These are phyloP conservation scores for Nemotelus pantherinus DNA, from an alignment of 2,888 invertebrate species.

Conservation along the genomic window DNA sequence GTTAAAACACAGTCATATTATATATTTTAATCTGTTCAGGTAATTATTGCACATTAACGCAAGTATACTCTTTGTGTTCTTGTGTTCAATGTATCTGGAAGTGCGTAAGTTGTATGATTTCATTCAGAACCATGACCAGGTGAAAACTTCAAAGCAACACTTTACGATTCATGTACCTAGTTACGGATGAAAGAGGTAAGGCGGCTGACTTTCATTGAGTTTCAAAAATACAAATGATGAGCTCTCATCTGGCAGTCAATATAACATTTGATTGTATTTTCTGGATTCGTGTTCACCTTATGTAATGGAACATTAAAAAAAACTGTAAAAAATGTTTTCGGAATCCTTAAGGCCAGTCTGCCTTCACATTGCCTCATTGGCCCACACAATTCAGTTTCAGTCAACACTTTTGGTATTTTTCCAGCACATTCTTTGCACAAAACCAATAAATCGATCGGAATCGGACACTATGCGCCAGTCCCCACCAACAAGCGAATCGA, in stretches of 20 bases:
- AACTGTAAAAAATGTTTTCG: neutral
- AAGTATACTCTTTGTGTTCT: no score
- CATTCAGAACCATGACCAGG: no score
- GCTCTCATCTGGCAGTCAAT: neutral
- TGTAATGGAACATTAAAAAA: constrained; percentile 27
- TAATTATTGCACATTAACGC: no score
- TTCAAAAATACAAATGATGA: neutral
- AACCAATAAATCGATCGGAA: constrained; percentile 2
- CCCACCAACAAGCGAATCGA: neutral
- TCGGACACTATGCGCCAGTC: neutral
- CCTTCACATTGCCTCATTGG: neutral
- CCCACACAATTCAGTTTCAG: neutral
- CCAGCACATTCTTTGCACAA: neutral
- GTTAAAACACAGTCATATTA: no score
- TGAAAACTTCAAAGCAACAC: no score
- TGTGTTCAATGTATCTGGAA: no score
- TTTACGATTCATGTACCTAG: no score
- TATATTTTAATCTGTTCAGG: no score
- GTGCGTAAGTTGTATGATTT: no score
- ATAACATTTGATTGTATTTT: constrained; percentile 6
- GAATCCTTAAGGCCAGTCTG: neutral
- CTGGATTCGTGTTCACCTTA: neutral
- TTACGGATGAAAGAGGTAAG: no score
- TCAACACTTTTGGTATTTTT: neutral
- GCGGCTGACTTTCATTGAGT: neutral